Base-by-base conservation (phyloP, 35 echinoderm and acorn worm species). In the Eucidaris tribuloides region DNA sequence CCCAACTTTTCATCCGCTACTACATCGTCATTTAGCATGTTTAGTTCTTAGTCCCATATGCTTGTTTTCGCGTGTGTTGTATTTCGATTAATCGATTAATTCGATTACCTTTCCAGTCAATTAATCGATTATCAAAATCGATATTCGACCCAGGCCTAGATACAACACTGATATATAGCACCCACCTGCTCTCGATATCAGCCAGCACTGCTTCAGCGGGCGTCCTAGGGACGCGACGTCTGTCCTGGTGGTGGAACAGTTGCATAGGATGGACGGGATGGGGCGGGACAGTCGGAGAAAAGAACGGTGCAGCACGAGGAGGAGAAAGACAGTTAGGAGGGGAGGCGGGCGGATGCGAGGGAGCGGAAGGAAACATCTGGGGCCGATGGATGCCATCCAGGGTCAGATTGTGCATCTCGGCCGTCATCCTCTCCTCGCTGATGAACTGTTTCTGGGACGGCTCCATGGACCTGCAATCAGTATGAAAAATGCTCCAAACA, bases 351-450 rank as follows among this genome's bases (percentile, higher is more conserved):
- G 46, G 24, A 23, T n/a, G 25, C 0, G 42, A 76, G 25, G 35
- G 27, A 15, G 70, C 25, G 5, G 28, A 28, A 34, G 49, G n/a
- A 4, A 45, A 17, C 42, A 76, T n/a, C 2, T 28, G 70, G 55
- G 46, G 25, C 39, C 23, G 9, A 45, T 45, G 36, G 13, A 62
- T 59, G 42, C 76, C 58, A 46, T 54, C 78, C 20, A 88, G 61
- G 63, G 78, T 92, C 31, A 92, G 66, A 45, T 77, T 62, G 27
- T 63, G 86, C 90, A 87, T 87, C 44, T 84, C 70, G 2, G 90
- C 90, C 32, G 90, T 80, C 90, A 92, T 92, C 42, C 61, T 72
- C 27, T 92, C 90, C 58, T 92, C 90, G 65, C 71, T 92, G 42
- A 92, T 81, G 45, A 92, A 92, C 41, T 87, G 78, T 45, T 92